Conservation (phyloP, 1,140 invertebrate genomes). For the honey bee (Apis mellifera) region DNA sequence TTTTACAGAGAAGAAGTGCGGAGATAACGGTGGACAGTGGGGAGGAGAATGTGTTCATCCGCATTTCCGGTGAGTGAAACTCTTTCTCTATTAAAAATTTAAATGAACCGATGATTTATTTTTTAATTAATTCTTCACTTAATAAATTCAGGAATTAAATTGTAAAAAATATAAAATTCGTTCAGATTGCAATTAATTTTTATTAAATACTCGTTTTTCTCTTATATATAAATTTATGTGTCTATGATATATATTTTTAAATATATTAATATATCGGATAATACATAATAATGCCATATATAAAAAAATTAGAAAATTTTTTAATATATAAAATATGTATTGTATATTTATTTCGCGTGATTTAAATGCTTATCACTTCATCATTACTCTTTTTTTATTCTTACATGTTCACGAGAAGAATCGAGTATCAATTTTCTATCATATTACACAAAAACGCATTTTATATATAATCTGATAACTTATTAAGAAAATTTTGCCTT, state of each 20-base stretch:
- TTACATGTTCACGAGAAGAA: background rate
- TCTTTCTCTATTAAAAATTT: background rate
- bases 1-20: constrained; percentile 63
- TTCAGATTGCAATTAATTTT: background rate
- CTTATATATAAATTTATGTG: background rate
- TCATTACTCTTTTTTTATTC: background rate
- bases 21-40: constrained; percentile 67
- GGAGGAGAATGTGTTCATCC: constrained; percentile 68
- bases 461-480: background rate
- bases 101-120: background rate
- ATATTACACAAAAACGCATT: background rate
- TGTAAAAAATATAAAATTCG: background rate
- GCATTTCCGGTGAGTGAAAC: constrained; percentile 69
- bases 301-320: too few relatives aligned
- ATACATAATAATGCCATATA: background rate
- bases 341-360: background rate
- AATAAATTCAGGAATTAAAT: background rate
- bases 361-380: background rate
- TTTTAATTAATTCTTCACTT: background rate
- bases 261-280: background rate
- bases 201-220: background rate
- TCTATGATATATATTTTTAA: background rate
- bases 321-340: too few relatives aligned
- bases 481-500: too few relatives aligned
- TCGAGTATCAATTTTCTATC: background rate